Evolutionary conservation across 2,888 invertebrate genomes (phyloP), one percentile per base, ranked within the genome.

Genomic region (Minunthozetes semirufus): DNA sequence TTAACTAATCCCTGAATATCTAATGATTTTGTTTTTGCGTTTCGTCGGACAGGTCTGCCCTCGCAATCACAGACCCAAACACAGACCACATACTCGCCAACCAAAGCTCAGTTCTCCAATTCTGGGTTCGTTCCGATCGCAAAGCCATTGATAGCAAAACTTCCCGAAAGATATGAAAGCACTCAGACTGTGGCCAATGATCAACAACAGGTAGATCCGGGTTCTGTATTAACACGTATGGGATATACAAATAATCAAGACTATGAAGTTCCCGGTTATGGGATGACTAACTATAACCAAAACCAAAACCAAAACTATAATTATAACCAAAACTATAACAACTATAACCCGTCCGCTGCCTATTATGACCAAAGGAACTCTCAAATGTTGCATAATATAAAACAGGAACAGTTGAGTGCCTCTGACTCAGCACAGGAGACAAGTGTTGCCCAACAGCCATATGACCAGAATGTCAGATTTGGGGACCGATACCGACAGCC

Each of bases 91-190:
- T 72, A 50, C 29, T 27, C 53, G 17, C 33, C 72, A 50, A 53
- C 72, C n/a, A 33, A 11, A 25, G 33, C 56, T 17, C 53, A 50
- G 56, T 75, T 72, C 15, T 25, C 72, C 15, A 71, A 50, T 22
- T 38, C 75, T 11, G 75, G 75, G 17, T 75, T 75, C 29, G 72
- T 75, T 33, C 75, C 75, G 27, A 75, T 75, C 33, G 75, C 75
- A 17, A 75, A 75, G 38, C 75, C 75, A 48, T 59, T 59, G 53
- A 53, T 53, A 59, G 27, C 56, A 15, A 56, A 72, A 33, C 56
- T 72, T 33, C 53, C 53, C 50, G 56, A 56, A 56, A 56, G 56
- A 42, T 59, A 59, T 56, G 56, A 53, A 1, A 53, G 6, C 11
- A 22, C 50, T 1, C 38, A 72, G 22, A 46, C 19, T 53, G 33